Conservation (phyloP, 1,140 invertebrate species). For the Zaprionus inermis region DNA sequence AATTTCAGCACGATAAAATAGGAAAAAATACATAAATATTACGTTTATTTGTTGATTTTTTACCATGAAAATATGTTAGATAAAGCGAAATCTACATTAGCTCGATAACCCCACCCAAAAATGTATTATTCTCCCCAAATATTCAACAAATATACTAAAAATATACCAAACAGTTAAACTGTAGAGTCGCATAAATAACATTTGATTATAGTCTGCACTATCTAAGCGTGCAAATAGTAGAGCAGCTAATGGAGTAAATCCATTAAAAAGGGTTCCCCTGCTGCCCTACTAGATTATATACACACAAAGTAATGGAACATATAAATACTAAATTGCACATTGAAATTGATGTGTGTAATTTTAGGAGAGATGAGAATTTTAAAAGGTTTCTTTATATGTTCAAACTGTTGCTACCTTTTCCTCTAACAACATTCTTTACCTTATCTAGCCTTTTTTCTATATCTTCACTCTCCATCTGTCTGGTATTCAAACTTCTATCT, state of each 20-base stretch:
- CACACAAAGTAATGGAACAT: not conserved
- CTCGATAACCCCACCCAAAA: too few relatives aligned
- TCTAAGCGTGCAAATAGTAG: constrained; percentile 1
- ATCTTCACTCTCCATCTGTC: not conserved
- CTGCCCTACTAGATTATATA: too few relatives aligned
- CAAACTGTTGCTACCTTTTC: not conserved
- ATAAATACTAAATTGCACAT: not conserved
- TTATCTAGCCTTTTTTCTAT: not conserved
- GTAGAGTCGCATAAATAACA: not conserved
- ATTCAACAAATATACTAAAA: not conserved
- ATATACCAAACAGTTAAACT: not conserved
- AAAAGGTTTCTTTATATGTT: not conserved
- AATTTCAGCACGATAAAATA: too few relatives aligned
- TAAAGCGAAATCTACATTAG: too few relatives aligned
- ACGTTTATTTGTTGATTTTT: too few relatives aligned
- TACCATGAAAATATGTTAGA: too few relatives aligned
- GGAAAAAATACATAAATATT: too few relatives aligned
- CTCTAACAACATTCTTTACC: not conserved
- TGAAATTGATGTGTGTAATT: not conserved
- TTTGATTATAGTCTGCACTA: constrained; percentile 10
- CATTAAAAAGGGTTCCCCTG: not conserved
- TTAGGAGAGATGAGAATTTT: not conserved
- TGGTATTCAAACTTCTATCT: not conserved
- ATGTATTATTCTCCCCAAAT: too few relatives aligned
- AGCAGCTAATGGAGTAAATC: not conserved